Evolutionary conservation across 2,888 invertebrate species (phyloP), one percentile per base, ranked within the genome.

Genomic region (Zaprionus lineosus): DNA sequence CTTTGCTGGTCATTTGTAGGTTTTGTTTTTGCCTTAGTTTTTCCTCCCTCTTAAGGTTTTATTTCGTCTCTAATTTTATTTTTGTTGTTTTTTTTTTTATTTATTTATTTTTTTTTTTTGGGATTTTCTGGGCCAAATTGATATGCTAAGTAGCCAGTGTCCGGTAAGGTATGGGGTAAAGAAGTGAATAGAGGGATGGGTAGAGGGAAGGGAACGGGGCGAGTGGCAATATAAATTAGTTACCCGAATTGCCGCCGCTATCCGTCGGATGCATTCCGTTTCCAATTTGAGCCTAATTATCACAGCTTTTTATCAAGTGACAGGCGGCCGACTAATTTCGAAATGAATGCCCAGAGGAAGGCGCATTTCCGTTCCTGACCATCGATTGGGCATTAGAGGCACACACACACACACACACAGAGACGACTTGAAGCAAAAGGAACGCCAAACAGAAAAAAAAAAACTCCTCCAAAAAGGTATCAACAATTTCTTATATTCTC

Each of bases 261-360:
- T 46, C 24, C 7, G 51, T 9, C 46, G 28, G 2, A 15, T 43
- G 44, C 26, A 36, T 29, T 18, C 31, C 26, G 14, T 63, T 61
- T 63, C 34, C 57, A 67, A 67, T 73, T 65, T 41, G 41, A 67
- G 60, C 48, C 55, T 58, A 83, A 83, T 79, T 83, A 79, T 79
- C 83, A 79, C 79, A 60, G 78, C 74, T 83, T 60, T 79, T 74
- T 83, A 79, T 79, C 83, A 55, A 51, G 56, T 58, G 62, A 68
- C 73, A 51, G 70, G 50, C 73, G 57, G 58, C 44, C 56, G 40
- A 56, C 73, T 73, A 79, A 75, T 75, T 79, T 75, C 59, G 36
- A 65, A 63, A 37, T 57, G 55, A 65, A 60, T 52, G 46, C 37
- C 50, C 37, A 40, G 26, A 57, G 62, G 46, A 63, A 59, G 46